Evolutionary conservation across 2,888 invertebrate species (phyloP).

Genomic region (Eupithecia exiguata): DNA sequence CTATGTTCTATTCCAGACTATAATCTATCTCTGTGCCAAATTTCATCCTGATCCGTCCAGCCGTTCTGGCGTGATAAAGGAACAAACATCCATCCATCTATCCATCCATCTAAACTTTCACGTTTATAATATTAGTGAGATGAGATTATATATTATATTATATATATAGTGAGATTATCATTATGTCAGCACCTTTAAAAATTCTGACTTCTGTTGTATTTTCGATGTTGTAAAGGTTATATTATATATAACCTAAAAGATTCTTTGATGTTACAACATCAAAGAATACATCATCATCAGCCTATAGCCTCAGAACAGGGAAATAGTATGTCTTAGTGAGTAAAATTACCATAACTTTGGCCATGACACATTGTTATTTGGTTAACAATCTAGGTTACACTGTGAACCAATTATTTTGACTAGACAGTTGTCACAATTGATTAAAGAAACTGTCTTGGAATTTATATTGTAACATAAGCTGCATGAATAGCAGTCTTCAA

Average conservation of each 20-base stretch:
- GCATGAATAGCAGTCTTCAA: conserved; percentile 23
- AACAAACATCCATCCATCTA: no score
- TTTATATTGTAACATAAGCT: conserved; percentile 35
- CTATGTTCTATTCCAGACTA: no score
- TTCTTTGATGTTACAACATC: no score
- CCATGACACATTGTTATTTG: not conserved
- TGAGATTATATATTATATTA: no score
- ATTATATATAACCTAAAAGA: no score
- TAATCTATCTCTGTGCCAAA: no score
- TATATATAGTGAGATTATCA: no score
- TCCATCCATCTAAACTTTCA: no score
- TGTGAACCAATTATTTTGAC: not conserved
- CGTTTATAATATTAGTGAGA: no score
- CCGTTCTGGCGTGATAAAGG: no score
- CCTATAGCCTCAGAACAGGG: not conserved
- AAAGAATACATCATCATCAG: no score
- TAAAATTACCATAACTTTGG: not conserved
- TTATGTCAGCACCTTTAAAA: not conserved
- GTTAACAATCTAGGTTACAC: not conserved
- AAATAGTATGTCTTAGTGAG: not conserved
- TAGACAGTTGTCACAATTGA: not conserved
- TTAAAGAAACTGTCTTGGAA: conserved; percentile 24
- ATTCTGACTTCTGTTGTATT: not conserved
- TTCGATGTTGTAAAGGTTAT: not conserved
- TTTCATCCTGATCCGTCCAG: no score